A percentile compares a stretch with the other conserved stretches of the same genome.
These are phyloP conservation scores for Epinephelus malabaricus DNA, from an alignment of 2,797 vertebrate genomes.

Conservation along the genomic window DNA sequence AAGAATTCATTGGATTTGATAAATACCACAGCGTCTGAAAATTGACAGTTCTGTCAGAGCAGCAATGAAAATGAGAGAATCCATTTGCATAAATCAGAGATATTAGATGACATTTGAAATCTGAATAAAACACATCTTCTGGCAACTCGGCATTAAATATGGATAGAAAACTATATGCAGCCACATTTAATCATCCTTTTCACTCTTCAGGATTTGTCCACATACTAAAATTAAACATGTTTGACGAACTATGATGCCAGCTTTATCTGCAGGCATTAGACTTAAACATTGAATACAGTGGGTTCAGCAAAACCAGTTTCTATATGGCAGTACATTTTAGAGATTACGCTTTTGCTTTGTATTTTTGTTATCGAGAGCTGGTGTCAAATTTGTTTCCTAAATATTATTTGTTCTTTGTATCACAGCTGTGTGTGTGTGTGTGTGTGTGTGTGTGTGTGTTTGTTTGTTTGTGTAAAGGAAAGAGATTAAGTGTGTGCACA, in stretches of 20 bases:
- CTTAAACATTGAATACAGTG: not conserved
- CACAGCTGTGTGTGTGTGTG: not conserved
- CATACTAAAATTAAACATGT: not conserved
- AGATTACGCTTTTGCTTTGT: not conserved
- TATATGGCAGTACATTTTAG: not conserved
- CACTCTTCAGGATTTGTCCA: not conserved
- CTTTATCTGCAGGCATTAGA: not conserved
- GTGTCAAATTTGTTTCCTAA: not conserved
- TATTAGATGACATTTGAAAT: not conserved
- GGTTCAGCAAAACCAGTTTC: not conserved
- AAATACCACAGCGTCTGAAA: not conserved
- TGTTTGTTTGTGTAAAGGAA: too few species aligned
- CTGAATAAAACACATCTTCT: not conserved
- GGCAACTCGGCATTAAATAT: not conserved
- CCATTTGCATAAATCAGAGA: not conserved
- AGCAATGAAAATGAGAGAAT: not conserved
- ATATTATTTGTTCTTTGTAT: not conserved
- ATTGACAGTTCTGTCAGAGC: not conserved
- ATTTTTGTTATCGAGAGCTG: not conserved
- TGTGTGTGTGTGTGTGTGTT: too few species aligned
- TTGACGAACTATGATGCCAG: not conserved
- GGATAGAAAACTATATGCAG: not conserved
- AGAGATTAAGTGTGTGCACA: slow-evolving; percentile 5
- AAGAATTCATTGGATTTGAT: not conserved
- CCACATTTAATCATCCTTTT: not conserved